Conservation (phyloP, 2,888 invertebrate genomes). For the Hoplodrina blanda region DNA sequence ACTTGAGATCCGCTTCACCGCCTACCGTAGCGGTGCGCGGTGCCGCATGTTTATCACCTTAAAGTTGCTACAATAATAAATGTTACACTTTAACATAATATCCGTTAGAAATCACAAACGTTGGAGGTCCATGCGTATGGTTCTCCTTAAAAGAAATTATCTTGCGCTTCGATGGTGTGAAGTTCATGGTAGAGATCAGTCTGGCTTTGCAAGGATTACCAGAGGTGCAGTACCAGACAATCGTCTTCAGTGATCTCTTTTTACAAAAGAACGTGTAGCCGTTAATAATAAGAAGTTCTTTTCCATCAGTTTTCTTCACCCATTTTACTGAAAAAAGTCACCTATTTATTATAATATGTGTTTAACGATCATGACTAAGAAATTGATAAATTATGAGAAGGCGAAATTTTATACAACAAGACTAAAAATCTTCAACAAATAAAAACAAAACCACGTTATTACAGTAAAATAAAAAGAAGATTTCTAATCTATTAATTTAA, state of each 20-base stretch:
- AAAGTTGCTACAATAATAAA: not conserved
- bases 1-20: no score
- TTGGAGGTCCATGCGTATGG: conserved; percentile 80
- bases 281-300: conserved; percentile 62
- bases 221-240: conserved; percentile 68
- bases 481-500: no score
- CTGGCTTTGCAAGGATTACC: conserved; percentile 65
- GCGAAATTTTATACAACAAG: no score
- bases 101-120: conserved; percentile 59
- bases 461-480: no score
- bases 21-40: no score
- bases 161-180: conserved; percentile 3
- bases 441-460: no score
- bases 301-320: conserved; percentile 59
- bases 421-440: no score
- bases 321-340: conserved; percentile 8
- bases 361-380: no score
- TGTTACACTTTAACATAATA: conserved; percentile 49
- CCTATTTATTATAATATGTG: no score
- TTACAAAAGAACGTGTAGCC: conserved; percentile 67
- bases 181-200: conserved; percentile 42
- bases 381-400: no score
- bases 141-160: conserved; percentile 72
- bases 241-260: conserved; percentile 39
- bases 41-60: no score